Percentiles rank a stretch among this genome's conserved stretches.
These are phyloP conservation scores for Agrochola litura DNA, from an alignment of 2,888 invertebrate genomes.

Conservation along the genomic window DNA sequence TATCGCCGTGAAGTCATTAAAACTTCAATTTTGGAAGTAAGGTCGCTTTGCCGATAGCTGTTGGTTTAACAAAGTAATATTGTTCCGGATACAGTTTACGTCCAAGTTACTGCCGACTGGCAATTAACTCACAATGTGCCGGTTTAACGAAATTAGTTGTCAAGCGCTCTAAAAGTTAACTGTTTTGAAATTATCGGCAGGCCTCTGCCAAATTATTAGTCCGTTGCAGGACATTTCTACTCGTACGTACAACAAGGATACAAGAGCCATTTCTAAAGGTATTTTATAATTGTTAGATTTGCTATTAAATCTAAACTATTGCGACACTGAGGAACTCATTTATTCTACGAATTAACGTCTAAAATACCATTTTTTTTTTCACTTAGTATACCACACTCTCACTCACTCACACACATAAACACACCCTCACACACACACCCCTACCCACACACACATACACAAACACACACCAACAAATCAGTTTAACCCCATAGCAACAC, in stretches of 20 bases:
- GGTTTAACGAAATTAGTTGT: constrained; percentile 58
- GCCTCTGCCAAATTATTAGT: constrained; percentile 1
- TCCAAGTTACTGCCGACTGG: constrained; percentile 44
- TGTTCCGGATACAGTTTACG: constrained; percentile 59
- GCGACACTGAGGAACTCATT: too few relatives aligned
- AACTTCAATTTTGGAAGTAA: constrained; percentile 74
- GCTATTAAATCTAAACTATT: too few relatives aligned
- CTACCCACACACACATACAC: too few relatives aligned
- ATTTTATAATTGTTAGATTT: too few relatives aligned
- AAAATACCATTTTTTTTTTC: too few relatives aligned
- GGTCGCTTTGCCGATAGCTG: constrained; percentile 63
- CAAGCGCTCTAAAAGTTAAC: constrained; percentile 55
- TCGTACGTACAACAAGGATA: not conserved
- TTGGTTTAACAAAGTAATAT: constrained; percentile 69
- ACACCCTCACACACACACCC: too few relatives aligned
- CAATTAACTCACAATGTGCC: constrained; percentile 59
- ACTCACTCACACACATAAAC: too few relatives aligned
- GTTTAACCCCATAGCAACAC: too few relatives aligned
- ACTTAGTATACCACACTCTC: too few relatives aligned
- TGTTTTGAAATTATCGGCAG: constrained; percentile 31
- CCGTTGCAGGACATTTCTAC: not conserved
- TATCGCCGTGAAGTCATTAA: constrained; percentile 75
- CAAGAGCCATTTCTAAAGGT: not conserved
- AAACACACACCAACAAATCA: too few relatives aligned
- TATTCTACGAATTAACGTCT: too few relatives aligned